These are phyloP conservation scores for Tringa solitaria DNA, from an alignment of 2,113 vertebrate species.

Conservation along the genomic window DNA sequence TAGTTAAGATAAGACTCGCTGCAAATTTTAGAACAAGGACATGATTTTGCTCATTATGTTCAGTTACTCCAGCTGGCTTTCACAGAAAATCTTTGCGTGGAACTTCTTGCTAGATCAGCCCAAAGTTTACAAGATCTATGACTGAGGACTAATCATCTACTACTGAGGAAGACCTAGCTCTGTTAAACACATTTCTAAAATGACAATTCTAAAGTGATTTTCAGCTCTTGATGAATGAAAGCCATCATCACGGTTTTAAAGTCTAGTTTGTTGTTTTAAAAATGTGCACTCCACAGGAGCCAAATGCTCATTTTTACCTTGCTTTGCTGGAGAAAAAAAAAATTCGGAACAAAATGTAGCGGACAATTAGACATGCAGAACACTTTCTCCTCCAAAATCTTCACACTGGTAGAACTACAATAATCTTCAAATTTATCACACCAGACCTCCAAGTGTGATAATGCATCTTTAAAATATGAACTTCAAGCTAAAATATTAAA, in stretches of 20 bases:
- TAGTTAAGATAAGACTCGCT: background rate
- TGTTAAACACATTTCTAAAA: constrained; percentile 23
- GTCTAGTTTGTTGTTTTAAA: constrained; percentile 13
- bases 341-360: background rate
- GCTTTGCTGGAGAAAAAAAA: background rate
- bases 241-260: background rate
- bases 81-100: background rate
- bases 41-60: background rate
- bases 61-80: background rate
- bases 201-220: constrained; percentile 28
- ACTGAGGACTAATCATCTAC: background rate
- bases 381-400: constrained; percentile 33
- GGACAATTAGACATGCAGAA: constrained; percentile 39
- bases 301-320: constrained; percentile 1
- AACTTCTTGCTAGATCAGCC: background rate
- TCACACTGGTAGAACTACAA: constrained; percentile 25
- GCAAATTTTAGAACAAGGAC: background rate
- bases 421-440: constrained; percentile 67
- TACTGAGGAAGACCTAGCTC: constrained; percentile 9
- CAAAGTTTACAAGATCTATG: constrained; percentile 11
- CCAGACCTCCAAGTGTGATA: constrained; percentile 65
- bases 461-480: constrained; percentile 74
- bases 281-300: background rate
- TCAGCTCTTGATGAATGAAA: constrained; percentile 32
- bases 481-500: constrained; percentile 73